These are phyloP conservation scores for Nysson spinosus DNA, from an alignment of 2,888 invertebrate genomes.

Conservation along the genomic window DNA sequence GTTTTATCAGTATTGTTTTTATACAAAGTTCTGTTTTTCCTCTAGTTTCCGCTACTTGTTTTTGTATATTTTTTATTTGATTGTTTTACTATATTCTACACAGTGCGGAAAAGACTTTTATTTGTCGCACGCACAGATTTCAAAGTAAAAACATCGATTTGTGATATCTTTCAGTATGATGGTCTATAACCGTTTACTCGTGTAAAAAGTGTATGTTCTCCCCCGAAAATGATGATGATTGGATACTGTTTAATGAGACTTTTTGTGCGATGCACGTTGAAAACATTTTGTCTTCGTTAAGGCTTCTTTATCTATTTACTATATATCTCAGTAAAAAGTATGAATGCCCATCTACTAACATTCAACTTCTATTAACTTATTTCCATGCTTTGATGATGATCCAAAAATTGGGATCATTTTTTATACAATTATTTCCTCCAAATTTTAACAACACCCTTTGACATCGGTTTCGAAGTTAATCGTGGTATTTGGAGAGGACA, in stretches of 20 bases:
- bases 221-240: too few species aligned
- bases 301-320: neutral
- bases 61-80: too few species aligned
- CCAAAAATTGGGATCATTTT: constrained; percentile 23
- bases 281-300: too few species aligned
- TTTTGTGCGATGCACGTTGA: too few species aligned
- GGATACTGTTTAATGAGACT: too few species aligned
- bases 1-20: constrained; percentile 4
- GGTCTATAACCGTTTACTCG: neutral
- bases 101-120: neutral
- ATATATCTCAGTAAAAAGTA: constrained; percentile 6
- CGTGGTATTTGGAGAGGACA: neutral
- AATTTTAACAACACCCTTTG: constrained; percentile 4
- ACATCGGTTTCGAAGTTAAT: constrained; percentile 2
- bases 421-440: neutral
- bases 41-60: too few species aligned
- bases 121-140: neutral
- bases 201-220: too few species aligned
- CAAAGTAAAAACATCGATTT: neutral
- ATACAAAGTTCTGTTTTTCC: too few species aligned
- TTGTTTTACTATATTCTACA: too few species aligned
- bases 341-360: constrained; percentile 13
- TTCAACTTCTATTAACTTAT: constrained; percentile 53
- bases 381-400: constrained; percentile 66
- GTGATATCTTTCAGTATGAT: neutral